Evolutionary conservation across 2,888 invertebrate genomes (phyloP), one percentile per base, ranked within the genome.

Genomic region (Lagria hirta): DNA sequence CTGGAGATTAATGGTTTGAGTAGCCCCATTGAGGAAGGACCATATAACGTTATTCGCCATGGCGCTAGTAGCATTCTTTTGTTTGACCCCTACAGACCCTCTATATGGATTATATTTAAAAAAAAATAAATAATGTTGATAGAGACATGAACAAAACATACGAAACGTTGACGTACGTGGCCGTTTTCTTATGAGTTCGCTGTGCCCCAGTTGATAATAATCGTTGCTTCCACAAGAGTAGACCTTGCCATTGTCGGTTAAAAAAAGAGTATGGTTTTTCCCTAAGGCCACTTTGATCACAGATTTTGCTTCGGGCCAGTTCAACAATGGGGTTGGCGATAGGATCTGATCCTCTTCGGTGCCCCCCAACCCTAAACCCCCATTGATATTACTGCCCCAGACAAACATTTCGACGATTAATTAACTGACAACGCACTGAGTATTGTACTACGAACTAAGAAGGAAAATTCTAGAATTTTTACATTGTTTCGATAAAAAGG

Each of bases 181-280:
- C 75, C 80, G 74, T 76, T 80, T 82, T 62, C 78, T 75, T n/a
- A n/a, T n/a, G 24, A 81, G 75, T 59, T 77, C 73, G 17, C 78
- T 75, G 62, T 87, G 87, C 3, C 96, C 97, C 36, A 98, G 77
- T 69, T 98, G 97, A 1, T 93, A 91, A 60, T 82, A 82, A 63
- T 94, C 93, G 75, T 98, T 98, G 65, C 80, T 88, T 1, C 98
- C 98, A 75, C 95, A 96, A 1, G 93, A 86, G 71, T 83, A 94
- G 3, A 96, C 75, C 59, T 84, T 79, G 5, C 96, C 95, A 64
- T 82, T 80, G 43, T 75, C 74, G 1, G 88, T 84, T 0, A 93
- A 74, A 51, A 93, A 79, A 7, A 95, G 67, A 0, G 90, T 86
- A 68, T 95, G 93, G 54, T 83, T 83, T 58, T 85, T 82, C 12